phyloP scores from a whole-genome alignment of 2,888 invertebrate species.

The Siphonodentalium dalli region DNA sequence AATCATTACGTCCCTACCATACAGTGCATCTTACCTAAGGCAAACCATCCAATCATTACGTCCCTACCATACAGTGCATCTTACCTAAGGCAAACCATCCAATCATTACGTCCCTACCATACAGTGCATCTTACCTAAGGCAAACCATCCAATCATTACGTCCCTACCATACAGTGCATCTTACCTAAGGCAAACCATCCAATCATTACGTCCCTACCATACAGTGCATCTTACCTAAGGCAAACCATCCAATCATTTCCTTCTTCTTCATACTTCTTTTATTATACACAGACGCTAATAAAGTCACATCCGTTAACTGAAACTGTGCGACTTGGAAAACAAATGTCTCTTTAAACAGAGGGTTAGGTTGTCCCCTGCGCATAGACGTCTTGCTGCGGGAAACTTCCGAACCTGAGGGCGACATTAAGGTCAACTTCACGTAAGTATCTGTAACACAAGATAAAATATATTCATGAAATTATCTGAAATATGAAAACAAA shows the following conservation, averaged over 20 bases:
- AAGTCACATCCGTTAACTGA: slow-evolving; percentile 91
- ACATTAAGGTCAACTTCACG: slow-evolving; percentile 89
- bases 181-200: too few relatives aligned
- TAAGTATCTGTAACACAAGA: slow-evolving; percentile 77
- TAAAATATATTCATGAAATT: neutral
- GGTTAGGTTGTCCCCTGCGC: slow-evolving; percentile 91
- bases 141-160: too few relatives aligned
- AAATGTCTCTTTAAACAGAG: slow-evolving; percentile 93
- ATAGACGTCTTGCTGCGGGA: slow-evolving; percentile 92
- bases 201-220: too few relatives aligned
- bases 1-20: too few relatives aligned
- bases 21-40: too few relatives aligned
- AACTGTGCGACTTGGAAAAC: slow-evolving; percentile 96
- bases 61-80: too few relatives aligned
- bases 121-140: too few relatives aligned
- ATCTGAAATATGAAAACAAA: too few relatives aligned
- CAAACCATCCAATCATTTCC: slow-evolving; percentile 97
- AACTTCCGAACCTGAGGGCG: slow-evolving; percentile 91
- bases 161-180: too few relatives aligned
- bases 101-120: too few relatives aligned
- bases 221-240: slow-evolving; percentile 74
- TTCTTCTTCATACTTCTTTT: slow-evolving; percentile 92
- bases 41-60: too few relatives aligned
- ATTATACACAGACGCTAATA: slow-evolving; percentile 91
- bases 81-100: too few relatives aligned